Evolutionary conservation across 2,797 vertebrate species (phyloP), one percentile per base, ranked within the genome.

Genomic region (Balearica regulorum): DNA sequence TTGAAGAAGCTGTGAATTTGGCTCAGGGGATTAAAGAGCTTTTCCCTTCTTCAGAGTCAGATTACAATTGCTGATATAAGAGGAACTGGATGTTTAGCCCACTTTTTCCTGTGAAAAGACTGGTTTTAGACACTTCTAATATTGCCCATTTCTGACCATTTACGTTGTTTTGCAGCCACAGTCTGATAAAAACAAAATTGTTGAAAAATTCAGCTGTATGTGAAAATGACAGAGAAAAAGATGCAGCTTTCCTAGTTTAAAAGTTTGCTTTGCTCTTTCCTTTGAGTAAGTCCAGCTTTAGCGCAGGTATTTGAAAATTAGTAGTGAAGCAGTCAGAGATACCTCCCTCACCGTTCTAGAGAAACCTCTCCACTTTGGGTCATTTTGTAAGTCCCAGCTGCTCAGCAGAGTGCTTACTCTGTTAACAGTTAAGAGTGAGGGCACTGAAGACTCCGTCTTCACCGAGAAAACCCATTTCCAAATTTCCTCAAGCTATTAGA

Each of bases 1-100:
- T 15, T 90, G 48, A 94, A 94, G 58, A 94, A 85, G 55, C 51
- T 6, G 3, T 68, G 62, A 68, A 20, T 84, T 90, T 94, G 60
- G 41, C 55, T 84, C 41, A 61, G 12, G 29, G 41, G 11, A 80
- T 3, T 48, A 25, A 11, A 83, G 54, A 78, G 64, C 25, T 93
- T 62, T 35, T 77, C 20, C 3, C 6, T 79, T 82, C 55, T 76
- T 79, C n/a, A 83, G 79, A 89, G 37, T 83, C 76, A 90, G 69
- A 83, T 25, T 81, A 26, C 43, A 84, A 16, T 14, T 89, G 48
- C 18, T 60, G 61, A 53, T 84, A 20, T 15, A 83, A 84, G 19
- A 83, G 26, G 25, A 93, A 70, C 16, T 31, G 44, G 16, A 72
- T 33, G 21, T 61, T 92, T 93, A 24, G 66, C 9, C 3, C 11